Conservation (phyloP, 2,113 vertebrate genomes). For the Pollachius pollachius region DNA sequence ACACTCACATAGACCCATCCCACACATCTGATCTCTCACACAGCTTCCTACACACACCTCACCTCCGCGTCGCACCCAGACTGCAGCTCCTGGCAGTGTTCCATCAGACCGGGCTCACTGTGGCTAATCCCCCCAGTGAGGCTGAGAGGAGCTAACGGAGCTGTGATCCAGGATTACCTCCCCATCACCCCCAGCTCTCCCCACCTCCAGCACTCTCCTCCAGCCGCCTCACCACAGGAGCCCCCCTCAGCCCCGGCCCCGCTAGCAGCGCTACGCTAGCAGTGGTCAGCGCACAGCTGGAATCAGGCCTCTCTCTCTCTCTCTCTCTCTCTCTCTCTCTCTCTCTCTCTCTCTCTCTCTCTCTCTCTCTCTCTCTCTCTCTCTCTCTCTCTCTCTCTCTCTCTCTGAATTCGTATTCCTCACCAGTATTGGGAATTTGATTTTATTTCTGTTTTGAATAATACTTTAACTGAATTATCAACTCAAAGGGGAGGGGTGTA, state of each 20-base stretch:
- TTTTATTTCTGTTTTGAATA: too few species aligned
- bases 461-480: too few species aligned
- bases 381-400: neutral
- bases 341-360: too few species aligned
- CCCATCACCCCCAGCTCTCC: slow-evolving; percentile 7
- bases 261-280: slow-evolving; percentile 22
- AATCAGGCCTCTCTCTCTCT: slow-evolving; percentile 20
- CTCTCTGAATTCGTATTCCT: too few species aligned
- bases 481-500: too few species aligned
- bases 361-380: too few species aligned
- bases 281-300: slow-evolving; percentile 42
- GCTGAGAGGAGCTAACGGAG: slow-evolving; percentile 53
- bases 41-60: neutral
- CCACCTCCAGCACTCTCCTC: slow-evolving; percentile 36
- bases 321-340: too few species aligned
- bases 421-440: too few species aligned
- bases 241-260: neutral
- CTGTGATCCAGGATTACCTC: slow-evolving; percentile 67
- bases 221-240: slow-evolving; percentile 19
- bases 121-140: slow-evolving; percentile 63
- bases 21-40: too few species aligned
- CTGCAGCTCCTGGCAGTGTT: slow-evolving; percentile 52
- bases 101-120: slow-evolving; percentile 54
- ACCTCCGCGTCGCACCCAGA: slow-evolving; percentile 21
- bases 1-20: neutral